Percentiles rank a stretch among this genome's conserved stretches.
phyloP scores from a whole-genome alignment of 2,797 vertebrate genomes.

The Falco novaeseelandiae region DNA sequence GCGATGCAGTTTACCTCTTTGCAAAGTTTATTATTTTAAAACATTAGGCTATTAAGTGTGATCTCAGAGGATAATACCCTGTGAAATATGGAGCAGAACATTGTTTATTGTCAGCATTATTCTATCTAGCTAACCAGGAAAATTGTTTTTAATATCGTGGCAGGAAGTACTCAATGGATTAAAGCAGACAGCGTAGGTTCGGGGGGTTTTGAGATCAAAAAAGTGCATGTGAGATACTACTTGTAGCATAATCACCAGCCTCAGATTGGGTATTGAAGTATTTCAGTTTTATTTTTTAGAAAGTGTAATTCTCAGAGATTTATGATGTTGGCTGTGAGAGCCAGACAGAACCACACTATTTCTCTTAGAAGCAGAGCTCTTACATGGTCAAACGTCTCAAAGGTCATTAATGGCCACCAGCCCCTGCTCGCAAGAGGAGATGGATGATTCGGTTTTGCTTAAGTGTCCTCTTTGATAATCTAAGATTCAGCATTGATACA shows the following conservation, averaged over 20 bases:
- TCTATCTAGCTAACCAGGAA: not conserved
- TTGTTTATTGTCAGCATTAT: not conserved
- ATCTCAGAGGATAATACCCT: not conserved
- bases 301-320: not conserved
- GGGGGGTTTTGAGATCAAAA: not conserved
- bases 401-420: not conserved
- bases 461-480: not conserved
- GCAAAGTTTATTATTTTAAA: conserved; percentile 38
- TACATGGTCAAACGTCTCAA: not conserved
- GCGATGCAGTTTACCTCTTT: not conserved
- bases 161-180: conserved; percentile 42
- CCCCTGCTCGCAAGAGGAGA: not conserved
- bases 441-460: not conserved
- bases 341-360: not conserved
- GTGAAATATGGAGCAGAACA: conserved; percentile 15
- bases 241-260: not conserved
- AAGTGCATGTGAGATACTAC: not conserved
- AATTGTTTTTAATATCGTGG: not conserved
- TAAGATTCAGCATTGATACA: not conserved
- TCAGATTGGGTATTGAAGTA: not conserved
- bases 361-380: not conserved
- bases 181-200: not conserved
- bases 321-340: not conserved
- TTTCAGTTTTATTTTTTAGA: conserved; percentile 7
- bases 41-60: not conserved